phyloP scores from a whole-genome alignment of 1,140 invertebrate genomes.

The Apolygus lucorum region DNA sequence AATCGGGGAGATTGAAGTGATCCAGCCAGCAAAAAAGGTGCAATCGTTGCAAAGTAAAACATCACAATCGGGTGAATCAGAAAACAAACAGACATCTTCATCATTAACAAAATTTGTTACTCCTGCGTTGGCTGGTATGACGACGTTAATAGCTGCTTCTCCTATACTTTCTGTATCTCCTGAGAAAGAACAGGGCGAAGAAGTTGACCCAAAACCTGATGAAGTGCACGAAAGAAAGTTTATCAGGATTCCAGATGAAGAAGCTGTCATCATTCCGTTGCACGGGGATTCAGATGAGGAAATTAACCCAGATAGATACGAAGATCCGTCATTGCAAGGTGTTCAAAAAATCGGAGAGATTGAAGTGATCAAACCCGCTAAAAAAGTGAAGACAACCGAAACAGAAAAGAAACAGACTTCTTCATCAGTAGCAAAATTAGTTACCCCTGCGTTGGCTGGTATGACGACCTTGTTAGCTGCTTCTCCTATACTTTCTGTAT shows the following conservation, averaged over 20 bases:
- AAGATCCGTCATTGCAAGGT: not conserved
- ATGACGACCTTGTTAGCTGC: not conserved
- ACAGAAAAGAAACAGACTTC: no score
- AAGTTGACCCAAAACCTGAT: no score
- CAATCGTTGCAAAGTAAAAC: not conserved
- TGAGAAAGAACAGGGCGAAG: constrained; percentile 27
- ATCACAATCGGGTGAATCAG: not conserved
- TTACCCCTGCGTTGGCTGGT: constrained; percentile 8
- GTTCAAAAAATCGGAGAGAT: not conserved
- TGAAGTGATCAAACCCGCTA: not conserved
- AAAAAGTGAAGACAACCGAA: no score
- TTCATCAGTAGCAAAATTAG: not conserved
- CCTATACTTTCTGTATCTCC: not conserved
- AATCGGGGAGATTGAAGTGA: not conserved
- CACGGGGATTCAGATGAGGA: constrained; percentile 28
- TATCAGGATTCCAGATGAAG: constrained; percentile 23
- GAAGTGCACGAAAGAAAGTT: constrained; percentile 27
- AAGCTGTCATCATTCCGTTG: constrained; percentile 26
- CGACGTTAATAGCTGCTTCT: not conserved
- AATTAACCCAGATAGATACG: constrained; percentile 25
- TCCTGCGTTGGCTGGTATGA: not conserved
- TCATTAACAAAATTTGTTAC: not conserved
- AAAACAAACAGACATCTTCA: not conserved
- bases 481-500: constrained; percentile 14
- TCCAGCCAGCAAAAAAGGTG: not conserved